Conservation (phyloP, 2,113 vertebrate species). For the Ammodytes dubius region DNA sequence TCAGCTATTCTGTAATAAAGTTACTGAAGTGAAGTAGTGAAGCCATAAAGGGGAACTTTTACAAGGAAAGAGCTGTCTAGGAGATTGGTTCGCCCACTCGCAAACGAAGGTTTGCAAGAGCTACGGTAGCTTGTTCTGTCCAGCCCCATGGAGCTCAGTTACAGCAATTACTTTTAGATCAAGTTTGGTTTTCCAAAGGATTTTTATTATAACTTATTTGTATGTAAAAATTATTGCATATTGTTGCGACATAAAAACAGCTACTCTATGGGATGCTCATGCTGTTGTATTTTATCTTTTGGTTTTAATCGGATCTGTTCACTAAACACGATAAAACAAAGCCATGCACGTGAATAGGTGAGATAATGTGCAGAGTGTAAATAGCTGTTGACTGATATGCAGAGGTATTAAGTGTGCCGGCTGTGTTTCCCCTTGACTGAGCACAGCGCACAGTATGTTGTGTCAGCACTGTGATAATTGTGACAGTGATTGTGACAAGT, state of each 20-base stretch:
- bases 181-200: conserved; percentile 13
- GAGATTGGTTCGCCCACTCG: conserved; percentile 85
- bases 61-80: conserved; percentile 88
- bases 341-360: not conserved
- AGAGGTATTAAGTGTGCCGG: conserved; percentile 7
- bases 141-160: conserved; percentile 19
- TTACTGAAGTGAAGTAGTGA: conserved; percentile 94
- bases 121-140: conserved; percentile 51
- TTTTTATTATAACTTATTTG: not conserved
- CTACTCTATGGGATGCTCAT: not conserved
- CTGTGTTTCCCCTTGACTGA: not conserved
- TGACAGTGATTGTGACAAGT: not conserved
- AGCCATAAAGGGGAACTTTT: conserved; percentile 91
- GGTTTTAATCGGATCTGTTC: not conserved
- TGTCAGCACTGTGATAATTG: not conserved
- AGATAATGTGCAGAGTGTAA: conserved; percentile 52
- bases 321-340: not conserved
- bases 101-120: conserved; percentile 66
- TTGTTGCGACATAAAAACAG: too few relatives aligned
- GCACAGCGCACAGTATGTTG: not conserved
- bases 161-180: conserved; percentile 18
- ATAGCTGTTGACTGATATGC: conserved; percentile 15
- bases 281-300: not conserved
- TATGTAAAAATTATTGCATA: conserved; percentile 27
- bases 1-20: conserved; percentile 96